Evolutionary conservation across 2,113 vertebrate genomes (phyloP).

Genomic region (Dipodomys spectabilis): DNA sequence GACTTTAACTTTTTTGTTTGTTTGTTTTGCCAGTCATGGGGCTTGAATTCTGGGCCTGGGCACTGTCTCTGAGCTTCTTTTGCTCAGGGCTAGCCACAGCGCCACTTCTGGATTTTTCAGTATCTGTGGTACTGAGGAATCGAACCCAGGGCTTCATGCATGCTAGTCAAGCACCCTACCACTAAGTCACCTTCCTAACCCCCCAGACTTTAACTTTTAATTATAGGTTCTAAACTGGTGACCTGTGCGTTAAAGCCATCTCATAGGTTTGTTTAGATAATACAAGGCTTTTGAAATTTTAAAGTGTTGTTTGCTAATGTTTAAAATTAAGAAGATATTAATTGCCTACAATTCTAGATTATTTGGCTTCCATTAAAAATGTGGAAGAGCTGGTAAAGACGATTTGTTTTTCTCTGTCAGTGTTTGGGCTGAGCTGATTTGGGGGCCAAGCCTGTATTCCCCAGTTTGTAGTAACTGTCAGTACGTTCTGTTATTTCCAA

Average conservation of each 20-base stretch:
- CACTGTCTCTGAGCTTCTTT: too few species aligned
- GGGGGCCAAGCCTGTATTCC: background rate
- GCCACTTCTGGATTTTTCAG: too few species aligned
- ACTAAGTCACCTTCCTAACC: too few species aligned
- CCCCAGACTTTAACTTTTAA: background rate
- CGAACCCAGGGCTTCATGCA: too few species aligned
- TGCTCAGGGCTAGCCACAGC: too few species aligned
- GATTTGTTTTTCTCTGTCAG: background rate
- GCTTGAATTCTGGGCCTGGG: too few species aligned
- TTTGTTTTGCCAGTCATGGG: too few species aligned
- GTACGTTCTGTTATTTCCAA: background rate
- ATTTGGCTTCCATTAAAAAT: background rate
- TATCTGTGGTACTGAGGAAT: too few species aligned
- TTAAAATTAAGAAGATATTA: constrained; percentile 37
- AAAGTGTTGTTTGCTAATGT: constrained; percentile 27
- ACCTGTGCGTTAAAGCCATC: background rate
- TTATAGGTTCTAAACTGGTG: background rate
- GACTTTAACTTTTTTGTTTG: background rate
- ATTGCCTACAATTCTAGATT: constrained; percentile 12
- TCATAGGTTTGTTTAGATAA: background rate
- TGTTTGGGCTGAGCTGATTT: background rate
- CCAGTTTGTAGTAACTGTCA: background rate
- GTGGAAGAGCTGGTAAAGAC: background rate
- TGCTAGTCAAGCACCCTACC: too few species aligned
- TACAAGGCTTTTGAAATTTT: background rate